phyloP scores from a whole-genome alignment of 2,888 invertebrate genomes.

The Troilus luridus region DNA sequence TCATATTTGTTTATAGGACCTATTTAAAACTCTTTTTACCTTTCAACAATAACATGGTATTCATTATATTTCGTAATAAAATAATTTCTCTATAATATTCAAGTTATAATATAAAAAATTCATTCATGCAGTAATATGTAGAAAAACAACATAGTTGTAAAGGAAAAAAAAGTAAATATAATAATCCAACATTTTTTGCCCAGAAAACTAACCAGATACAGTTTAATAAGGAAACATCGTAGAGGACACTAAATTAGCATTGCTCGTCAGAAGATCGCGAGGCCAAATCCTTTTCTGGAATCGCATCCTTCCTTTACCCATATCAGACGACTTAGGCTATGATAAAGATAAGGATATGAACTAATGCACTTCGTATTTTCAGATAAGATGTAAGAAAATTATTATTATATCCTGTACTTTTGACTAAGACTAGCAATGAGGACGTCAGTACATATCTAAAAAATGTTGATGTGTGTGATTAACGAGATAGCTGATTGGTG shows the following conservation, averaged over 20 bases:
- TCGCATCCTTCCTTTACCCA: background rate
- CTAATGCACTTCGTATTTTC: no score
- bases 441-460: background rate
- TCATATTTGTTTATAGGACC: no score
- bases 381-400: background rate
- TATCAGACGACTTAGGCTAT: background rate
- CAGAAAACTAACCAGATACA: background rate
- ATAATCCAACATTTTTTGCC: background rate
- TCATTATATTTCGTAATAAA: no score
- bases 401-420: background rate
- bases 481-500: background rate
- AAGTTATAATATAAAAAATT: no score
- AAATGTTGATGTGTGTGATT: background rate
- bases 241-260: background rate
- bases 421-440: background rate
- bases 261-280: background rate
- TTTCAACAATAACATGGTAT: no score
- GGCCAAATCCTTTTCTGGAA: background rate
- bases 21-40: no score
- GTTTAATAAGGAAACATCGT: background rate
- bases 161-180: no score
- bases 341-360: background rate
- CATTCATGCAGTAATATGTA: no score
- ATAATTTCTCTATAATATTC: no score
- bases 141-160: no score